Evolutionary conservation across 1,140 invertebrate species (phyloP), one percentile per base, ranked within the genome.

Genomic region (Drosophila albomicans): DNA sequence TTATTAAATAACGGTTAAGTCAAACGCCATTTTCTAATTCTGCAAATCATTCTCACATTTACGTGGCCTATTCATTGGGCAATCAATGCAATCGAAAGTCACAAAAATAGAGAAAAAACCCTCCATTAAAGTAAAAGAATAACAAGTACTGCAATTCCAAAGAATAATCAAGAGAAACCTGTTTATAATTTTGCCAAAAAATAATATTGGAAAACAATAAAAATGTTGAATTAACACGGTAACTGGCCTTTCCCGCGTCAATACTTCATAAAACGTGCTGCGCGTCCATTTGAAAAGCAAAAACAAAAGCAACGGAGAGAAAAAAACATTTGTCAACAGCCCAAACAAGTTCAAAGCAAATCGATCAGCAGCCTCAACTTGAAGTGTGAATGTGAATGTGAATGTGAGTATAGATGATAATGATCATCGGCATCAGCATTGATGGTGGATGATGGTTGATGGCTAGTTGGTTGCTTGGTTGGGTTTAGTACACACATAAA

Each of bases 1-100:
- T 85, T 88, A 84, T 88, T 88, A 85, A 88, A 88, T 89, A 88
- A 85, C 84, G 78, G 85, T 89, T 85, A 89, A 89, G 68, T 70
- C 84, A 84, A 88, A 67, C 76, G 85, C 52, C 75, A 88, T 88
- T 88, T 81, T 67, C 20, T 35, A 46, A 89, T 89, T 81, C 66
- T 85, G 85, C 85, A 89, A 88, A 75, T 88, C 85, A 88, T 88
- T 89, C 85, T 79, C 77, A 62, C 67, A 84, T 81, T 80, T 69
- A 45, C 54, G 10, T 77, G 79, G 79, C 67, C 88, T 79, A 76
- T 59, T 67, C n/a, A 13, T 65, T 79, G 51, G 10, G 72, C 72
- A 87, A 79, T 73, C 68, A 87, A 79, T 74, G 63, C 69, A 66
- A 68, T 79, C 56, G 76, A 79, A 82, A 74, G 76, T 67, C 72